phyloP scores from a whole-genome alignment of 2,888 invertebrate species.

The Leptinotarsa peninsularis region DNA sequence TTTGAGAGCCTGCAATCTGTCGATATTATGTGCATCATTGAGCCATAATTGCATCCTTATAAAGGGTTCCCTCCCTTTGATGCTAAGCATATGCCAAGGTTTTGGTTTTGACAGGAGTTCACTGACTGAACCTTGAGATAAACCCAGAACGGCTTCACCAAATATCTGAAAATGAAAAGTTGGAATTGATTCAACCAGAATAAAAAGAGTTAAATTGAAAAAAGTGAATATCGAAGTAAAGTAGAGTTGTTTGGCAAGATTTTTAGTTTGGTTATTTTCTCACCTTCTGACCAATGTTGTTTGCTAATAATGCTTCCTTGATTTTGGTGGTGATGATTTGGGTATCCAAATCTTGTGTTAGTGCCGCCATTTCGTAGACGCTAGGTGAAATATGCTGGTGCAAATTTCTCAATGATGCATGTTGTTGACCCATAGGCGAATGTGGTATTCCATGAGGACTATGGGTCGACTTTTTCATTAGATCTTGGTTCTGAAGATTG shows the following conservation, averaged over 20 bases:
- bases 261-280: slow-evolving; percentile 35
- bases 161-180: slow-evolving; percentile 76
- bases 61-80: slow-evolving; percentile 96
- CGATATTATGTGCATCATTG: slow-evolving; percentile 94
- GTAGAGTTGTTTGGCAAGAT: neutral
- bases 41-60: slow-evolving; percentile 98
- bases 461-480: slow-evolving; percentile 71
- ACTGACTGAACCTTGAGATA: slow-evolving; percentile 97
- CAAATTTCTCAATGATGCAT: slow-evolving; percentile 74
- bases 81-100: slow-evolving; percentile 99
- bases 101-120: slow-evolving; percentile 98
- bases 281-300: slow-evolving; percentile 97
- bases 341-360: slow-evolving; percentile 96
- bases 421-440: slow-evolving; percentile 74
- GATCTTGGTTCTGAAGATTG: slow-evolving; percentile 73
- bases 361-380: slow-evolving; percentile 96
- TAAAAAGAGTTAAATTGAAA: neutral
- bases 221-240: too few species aligned
- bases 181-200: neutral
- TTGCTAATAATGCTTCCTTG: slow-evolving; percentile 94
- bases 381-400: slow-evolving; percentile 93
- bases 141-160: slow-evolving; percentile 95
- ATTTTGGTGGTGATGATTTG: slow-evolving; percentile 96
- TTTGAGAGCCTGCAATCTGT: slow-evolving; percentile 90
- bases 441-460: slow-evolving; percentile 66